Conservation (phyloP, 2,113 vertebrate genomes). For the Danionella cerebrum region DNA sequence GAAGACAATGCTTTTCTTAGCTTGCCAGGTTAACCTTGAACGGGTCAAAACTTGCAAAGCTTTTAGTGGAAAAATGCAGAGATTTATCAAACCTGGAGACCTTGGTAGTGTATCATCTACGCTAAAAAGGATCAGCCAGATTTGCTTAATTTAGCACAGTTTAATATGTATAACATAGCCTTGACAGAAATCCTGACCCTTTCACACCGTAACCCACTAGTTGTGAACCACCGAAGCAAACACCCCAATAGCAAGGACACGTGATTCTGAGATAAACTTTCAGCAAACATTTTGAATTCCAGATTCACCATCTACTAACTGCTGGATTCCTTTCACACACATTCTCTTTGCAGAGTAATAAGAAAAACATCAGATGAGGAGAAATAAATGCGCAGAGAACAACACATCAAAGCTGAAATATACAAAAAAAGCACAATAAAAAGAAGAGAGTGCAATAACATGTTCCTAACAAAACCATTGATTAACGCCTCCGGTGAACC, state of each 20-base stretch:
- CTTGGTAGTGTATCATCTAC: too few species aligned
- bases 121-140: too few species aligned
- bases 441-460: neutral
- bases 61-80: neutral
- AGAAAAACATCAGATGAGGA: constrained; percentile 23
- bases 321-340: neutral
- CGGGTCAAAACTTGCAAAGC: neutral
- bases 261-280: neutral
- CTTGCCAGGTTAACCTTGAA: neutral
- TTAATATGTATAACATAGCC: neutral
- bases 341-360: constrained; percentile 28
- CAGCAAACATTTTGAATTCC: neutral
- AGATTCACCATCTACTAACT: constrained; percentile 6
- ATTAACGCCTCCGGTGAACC: constrained; percentile 22
- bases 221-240: neutral
- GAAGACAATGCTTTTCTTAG: neutral
- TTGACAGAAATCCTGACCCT: neutral
- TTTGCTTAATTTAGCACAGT: neutral
- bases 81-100: too few species aligned
- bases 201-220: neutral
- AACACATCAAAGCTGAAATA: too few species aligned
- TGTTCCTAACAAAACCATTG: neutral
- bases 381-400: constrained; percentile 33
- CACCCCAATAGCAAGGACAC: neutral
- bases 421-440: neutral